phyloP scores from a whole-genome alignment of 2,797 vertebrate species.

The Acropternis orthonyx region DNA sequence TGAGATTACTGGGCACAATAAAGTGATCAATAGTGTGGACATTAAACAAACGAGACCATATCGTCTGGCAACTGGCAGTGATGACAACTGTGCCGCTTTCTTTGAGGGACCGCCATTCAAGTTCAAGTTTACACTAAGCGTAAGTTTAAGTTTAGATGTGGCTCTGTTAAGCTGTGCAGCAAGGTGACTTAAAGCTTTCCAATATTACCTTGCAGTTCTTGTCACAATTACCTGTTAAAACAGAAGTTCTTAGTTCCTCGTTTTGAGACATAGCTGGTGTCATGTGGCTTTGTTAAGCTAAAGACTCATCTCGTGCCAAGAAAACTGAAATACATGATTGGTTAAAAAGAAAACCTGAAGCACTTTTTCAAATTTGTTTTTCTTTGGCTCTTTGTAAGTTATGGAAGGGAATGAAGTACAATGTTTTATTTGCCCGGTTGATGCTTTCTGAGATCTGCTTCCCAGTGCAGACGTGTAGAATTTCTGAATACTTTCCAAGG shows the following conservation, averaged over 20 bases:
- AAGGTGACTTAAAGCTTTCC: background rate
- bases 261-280: background rate
- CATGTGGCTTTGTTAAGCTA: background rate
- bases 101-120: slow-evolving; percentile 94
- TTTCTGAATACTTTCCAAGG: background rate
- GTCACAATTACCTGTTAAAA: background rate
- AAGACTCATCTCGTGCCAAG: background rate
- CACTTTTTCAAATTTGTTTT: background rate
- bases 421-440: background rate
- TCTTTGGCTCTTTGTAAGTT: background rate
- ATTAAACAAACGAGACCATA: slow-evolving; percentile 90
- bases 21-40: slow-evolving; percentile 92
- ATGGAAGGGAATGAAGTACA: background rate
- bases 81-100: slow-evolving; percentile 86
- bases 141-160: slow-evolving; percentile 72
- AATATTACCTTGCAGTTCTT: background rate
- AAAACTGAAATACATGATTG: background rate
- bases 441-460: background rate
- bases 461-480: background rate
- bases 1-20: slow-evolving; percentile 87
- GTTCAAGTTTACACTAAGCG: slow-evolving; percentile 88
- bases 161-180: background rate
- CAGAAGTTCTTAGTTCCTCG: background rate
- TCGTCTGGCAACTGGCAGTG: slow-evolving; percentile 86
- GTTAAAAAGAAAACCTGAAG: background rate